A percentile compares a stretch with the other conserved stretches of the same genome.
These are phyloP conservation scores for Oscheius myriophilus DNA, from an alignment of 2,888 invertebrate species.

Conservation along the genomic window DNA sequence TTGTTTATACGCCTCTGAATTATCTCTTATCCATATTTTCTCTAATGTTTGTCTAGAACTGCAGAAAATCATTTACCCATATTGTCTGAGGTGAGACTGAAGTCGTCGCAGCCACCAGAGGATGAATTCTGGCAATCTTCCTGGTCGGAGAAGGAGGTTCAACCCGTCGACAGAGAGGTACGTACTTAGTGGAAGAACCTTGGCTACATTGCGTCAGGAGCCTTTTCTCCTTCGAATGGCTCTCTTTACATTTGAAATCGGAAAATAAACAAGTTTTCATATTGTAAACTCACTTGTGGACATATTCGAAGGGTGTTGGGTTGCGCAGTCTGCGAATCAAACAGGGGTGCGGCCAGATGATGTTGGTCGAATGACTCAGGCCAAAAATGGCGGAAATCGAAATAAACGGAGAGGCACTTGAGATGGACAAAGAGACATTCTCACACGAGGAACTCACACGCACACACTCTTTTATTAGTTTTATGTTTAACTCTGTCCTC, in stretches of 20 bases:
- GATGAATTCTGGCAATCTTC: slow-evolving; percentile 12
- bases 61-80: background rate
- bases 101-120: background rate
- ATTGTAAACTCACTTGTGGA: background rate
- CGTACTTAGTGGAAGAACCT: slow-evolving; percentile 7
- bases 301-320: slow-evolving; percentile 1
- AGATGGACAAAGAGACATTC: background rate
- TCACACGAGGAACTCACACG: background rate
- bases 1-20: too few species aligned
- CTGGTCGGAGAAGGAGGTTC: slow-evolving; percentile 8
- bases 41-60: too few species aligned
- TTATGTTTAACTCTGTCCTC: too few species aligned
- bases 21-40: too few species aligned
- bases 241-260: too few species aligned
- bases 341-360: slow-evolving; percentile 4
- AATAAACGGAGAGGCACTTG: slow-evolving; percentile 1
- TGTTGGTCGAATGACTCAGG: slow-evolving; percentile 15
- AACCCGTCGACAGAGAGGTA: slow-evolving; percentile 3
- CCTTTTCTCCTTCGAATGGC: background rate
- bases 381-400: slow-evolving; percentile 4
- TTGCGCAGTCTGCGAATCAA: background rate
- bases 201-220: background rate
- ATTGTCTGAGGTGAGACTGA: background rate
- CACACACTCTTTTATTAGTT: background rate
- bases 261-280: background rate